These are phyloP conservation scores for Tiaroga cobitis DNA, from an alignment of 2,797 vertebrate species.

Conservation along the genomic window DNA sequence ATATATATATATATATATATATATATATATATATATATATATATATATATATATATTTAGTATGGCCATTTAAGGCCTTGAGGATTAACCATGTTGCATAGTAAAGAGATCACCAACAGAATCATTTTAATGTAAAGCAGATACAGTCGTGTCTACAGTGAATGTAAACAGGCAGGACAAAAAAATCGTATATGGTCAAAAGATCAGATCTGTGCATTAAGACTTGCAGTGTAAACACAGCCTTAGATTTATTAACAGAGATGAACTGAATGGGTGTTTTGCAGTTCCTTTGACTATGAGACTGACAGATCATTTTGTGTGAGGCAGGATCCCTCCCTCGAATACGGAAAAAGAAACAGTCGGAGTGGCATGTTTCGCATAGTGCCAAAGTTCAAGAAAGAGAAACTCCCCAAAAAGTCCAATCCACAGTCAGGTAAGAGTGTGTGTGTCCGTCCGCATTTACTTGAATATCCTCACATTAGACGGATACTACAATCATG, in stretches of 20 bases:
- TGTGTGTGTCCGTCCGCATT: neutral
- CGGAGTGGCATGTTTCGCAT: conserved; percentile 96
- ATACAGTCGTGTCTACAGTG: neutral
- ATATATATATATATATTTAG: neutral
- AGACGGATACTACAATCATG: conserved; percentile 2
- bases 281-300: neutral
- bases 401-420: conserved; percentile 90
- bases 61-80: neutral
- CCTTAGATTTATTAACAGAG: neutral
- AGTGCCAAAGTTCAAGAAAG: conserved; percentile 99
- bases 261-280: neutral
- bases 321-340: conserved; percentile 90
- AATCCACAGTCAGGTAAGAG: conserved; percentile 92
- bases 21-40: too few species aligned
- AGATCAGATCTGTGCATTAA: neutral
- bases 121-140: too few species aligned
- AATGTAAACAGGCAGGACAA: too few species aligned
- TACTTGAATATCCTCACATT: conserved; percentile 2
- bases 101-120: too few species aligned
- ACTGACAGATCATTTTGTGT: conserved; percentile 73
- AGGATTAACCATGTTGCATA: neutral
- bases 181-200: neutral
- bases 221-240: neutral
- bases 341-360: conserved; percentile 96
- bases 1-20: too few species aligned